Evolutionary conservation across 1,140 invertebrate genomes (phyloP).

Genomic region (Antheraea pernyi): DNA sequence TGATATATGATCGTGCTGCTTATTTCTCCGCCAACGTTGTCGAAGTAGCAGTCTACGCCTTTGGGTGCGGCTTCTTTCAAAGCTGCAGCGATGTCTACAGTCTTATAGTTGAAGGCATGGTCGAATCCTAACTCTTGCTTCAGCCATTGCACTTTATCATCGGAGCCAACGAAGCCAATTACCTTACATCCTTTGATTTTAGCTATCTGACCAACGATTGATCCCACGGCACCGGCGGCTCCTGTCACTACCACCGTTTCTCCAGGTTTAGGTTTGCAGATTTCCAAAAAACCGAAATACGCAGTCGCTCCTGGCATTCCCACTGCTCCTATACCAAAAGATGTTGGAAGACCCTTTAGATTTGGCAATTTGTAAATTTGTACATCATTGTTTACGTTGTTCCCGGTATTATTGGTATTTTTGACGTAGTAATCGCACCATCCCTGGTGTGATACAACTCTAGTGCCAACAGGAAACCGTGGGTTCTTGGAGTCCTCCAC

Average conservation of each 20-base stretch:
- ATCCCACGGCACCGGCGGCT: slow-evolving; percentile 84
- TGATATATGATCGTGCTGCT: slow-evolving; percentile 78
- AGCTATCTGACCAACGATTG: slow-evolving; percentile 86
- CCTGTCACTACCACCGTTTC: slow-evolving; percentile 82
- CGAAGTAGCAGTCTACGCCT: slow-evolving; percentile 81
- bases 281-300: slow-evolving; percentile 84
- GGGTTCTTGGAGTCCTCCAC: slow-evolving; percentile 38
- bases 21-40: slow-evolving; percentile 82
- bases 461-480: slow-evolving; percentile 78
- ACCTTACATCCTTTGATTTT: slow-evolving; percentile 85
- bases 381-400: background rate
- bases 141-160: slow-evolving; percentile 85
- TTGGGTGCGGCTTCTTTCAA: slow-evolving; percentile 80
- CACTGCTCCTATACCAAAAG: slow-evolving; percentile 35
- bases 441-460: slow-evolving; percentile 77
- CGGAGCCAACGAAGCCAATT: slow-evolving; percentile 85
- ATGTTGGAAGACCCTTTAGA: slow-evolving; percentile 33
- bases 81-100: slow-evolving; percentile 67
- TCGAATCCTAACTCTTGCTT: slow-evolving; percentile 82
- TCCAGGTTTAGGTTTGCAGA: slow-evolving; percentile 83
- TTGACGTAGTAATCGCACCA: slow-evolving; percentile 78
- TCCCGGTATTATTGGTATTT: slow-evolving; percentile 21
- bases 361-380: slow-evolving; percentile 34
- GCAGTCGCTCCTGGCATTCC: slow-evolving; percentile 79
- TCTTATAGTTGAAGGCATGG: slow-evolving; percentile 85